A percentile compares a stretch with the other conserved stretches of the same genome.
phyloP scores from a whole-genome alignment of 2,888 invertebrate species.

The Hedya salicella region DNA sequence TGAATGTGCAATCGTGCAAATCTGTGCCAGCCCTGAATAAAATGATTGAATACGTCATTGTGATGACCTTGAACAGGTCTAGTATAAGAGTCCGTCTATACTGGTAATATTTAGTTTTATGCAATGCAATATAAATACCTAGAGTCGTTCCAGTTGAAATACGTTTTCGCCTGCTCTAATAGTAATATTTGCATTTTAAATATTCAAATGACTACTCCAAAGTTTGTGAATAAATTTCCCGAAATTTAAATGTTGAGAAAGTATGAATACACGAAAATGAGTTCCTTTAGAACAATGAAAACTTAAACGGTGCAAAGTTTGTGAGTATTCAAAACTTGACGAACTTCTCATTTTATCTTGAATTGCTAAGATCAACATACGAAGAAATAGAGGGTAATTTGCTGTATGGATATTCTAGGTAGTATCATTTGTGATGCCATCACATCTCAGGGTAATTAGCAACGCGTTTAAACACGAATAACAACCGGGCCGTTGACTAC shows the following conservation, averaged over 20 bases:
- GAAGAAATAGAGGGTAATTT: background rate
- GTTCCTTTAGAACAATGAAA: slow-evolving; percentile 31
- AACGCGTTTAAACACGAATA: too few species aligned
- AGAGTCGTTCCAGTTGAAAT: slow-evolving; percentile 7
- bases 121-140: background rate
- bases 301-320: slow-evolving; percentile 21
- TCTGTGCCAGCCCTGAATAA: too few species aligned
- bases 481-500: too few species aligned
- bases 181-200: slow-evolving; percentile 35
- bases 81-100: too few species aligned
- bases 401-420: too few species aligned
- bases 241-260: slow-evolving; percentile 31
- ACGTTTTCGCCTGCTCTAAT: slow-evolving; percentile 23
- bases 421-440: too few species aligned
- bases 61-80: too few species aligned
- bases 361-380: background rate
- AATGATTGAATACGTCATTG: too few species aligned
- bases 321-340: slow-evolving; percentile 12
- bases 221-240: slow-evolving; percentile 33
- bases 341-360: background rate
- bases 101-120: background rate
- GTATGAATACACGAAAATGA: slow-evolving; percentile 36
- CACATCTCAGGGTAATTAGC: too few species aligned
- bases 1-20: too few species aligned
- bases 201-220: slow-evolving; percentile 21